Evolutionary conservation across 2,888 invertebrate species (phyloP).

Genomic region (Mellilla xanthometata): DNA sequence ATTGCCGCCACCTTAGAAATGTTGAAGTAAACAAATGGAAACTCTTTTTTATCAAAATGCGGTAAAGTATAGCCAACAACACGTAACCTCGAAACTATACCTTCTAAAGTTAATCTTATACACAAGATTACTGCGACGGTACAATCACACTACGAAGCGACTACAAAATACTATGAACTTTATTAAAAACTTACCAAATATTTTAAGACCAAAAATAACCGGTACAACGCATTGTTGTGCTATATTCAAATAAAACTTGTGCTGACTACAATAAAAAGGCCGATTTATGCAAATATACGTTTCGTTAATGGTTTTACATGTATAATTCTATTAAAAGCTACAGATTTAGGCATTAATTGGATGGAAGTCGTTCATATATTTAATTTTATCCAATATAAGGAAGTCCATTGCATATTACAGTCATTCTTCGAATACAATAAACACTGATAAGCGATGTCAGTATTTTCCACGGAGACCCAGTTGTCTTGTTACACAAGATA

Average conservation of each 20-base stretch:
- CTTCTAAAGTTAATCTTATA: slow-evolving; percentile 73
- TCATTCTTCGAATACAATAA: neutral
- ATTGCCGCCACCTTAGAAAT: too few relatives aligned
- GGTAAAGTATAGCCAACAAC: slow-evolving; percentile 24
- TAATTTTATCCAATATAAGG: slow-evolving; percentile 13
- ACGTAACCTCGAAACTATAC: slow-evolving; percentile 48
- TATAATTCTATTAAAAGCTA: too few relatives aligned
- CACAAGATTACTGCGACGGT: slow-evolving; percentile 72
- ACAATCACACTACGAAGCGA: slow-evolving; percentile 51
- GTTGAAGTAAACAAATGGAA: too few relatives aligned
- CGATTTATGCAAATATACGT: too few relatives aligned
- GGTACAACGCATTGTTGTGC: too few relatives aligned
- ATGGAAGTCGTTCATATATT: slow-evolving; percentile 5
- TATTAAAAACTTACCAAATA: slow-evolving; percentile 2
- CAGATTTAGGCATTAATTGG: slow-evolving; percentile 7
- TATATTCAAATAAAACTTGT: too few relatives aligned
- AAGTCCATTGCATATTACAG: slow-evolving; percentile 38
- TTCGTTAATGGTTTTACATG: too few relatives aligned
- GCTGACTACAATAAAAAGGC: too few relatives aligned
- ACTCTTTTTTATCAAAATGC: slow-evolving; percentile 33
- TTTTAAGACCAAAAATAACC: too few relatives aligned
- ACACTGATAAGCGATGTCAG: too few relatives aligned
- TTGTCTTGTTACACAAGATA: slow-evolving; percentile 55
- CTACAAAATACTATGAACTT: slow-evolving; percentile 34
- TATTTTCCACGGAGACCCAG: too few relatives aligned